Percentiles rank a stretch among this genome's conserved stretches.
Conservation (phyloP, 2,888 invertebrate species). For the Cephus runcator region DNA sequence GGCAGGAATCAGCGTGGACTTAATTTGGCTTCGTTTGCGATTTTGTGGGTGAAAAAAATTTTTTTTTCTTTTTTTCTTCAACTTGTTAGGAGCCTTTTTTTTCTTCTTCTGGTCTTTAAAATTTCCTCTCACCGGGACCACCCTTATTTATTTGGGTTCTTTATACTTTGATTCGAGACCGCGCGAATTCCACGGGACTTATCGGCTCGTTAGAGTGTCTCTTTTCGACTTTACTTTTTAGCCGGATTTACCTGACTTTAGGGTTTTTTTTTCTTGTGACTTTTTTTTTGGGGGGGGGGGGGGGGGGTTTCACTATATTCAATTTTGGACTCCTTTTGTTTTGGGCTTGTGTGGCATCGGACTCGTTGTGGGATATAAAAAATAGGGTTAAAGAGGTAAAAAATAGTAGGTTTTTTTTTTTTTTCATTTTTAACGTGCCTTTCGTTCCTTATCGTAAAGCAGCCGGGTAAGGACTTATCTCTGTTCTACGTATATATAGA, state of each 20-base stretch:
- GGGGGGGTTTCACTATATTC: too few species aligned
- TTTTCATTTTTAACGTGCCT: background rate
- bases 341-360: background rate
- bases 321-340: background rate
- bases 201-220: background rate
- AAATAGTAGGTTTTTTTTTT: too few species aligned
- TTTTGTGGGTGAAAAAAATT: background rate
- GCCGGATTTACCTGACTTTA: background rate
- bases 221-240: too few species aligned
- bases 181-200: background rate
- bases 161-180: background rate
- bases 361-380: background rate
- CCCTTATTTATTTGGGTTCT: background rate
- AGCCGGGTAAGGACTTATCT: background rate
- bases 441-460: background rate
- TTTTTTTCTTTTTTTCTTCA: background rate
- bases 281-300: accelerated
- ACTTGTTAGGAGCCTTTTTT: background rate
- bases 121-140: background rate
- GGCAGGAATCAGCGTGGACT: background rate
- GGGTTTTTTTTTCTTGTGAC: background rate
- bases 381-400: too few species aligned
- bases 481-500: background rate
- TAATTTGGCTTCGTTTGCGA: background rate
- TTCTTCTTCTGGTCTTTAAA: background rate